Conservation (phyloP, 2,797 vertebrate species). For the Odontamblyopus lacepedii region DNA sequence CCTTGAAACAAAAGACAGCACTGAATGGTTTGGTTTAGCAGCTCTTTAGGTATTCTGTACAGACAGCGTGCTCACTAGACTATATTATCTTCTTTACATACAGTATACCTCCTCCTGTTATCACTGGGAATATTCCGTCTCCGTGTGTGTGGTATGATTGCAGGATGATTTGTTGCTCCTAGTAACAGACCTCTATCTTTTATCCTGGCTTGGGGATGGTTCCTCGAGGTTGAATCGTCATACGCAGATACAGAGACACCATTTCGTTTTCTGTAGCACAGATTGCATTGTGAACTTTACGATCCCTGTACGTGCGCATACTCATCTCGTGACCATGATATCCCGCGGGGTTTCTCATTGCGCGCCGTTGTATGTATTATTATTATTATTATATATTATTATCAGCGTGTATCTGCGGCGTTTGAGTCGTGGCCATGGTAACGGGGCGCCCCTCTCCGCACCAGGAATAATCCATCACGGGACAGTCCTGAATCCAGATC, state of each 20-base stretch:
- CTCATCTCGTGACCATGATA: not conserved
- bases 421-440: constrained; percentile 2
- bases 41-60: not conserved
- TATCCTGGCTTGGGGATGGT: not conserved
- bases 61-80: no score
- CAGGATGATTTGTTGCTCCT: not conserved
- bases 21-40: not conserved
- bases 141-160: not conserved
- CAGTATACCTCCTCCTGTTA: no score
- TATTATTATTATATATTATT: not conserved
- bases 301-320: not conserved
- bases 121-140: not conserved
- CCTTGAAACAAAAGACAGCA: not conserved
- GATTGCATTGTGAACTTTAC: not conserved
- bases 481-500: constrained; percentile 8
- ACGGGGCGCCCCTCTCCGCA: not conserved
- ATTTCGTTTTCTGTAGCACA: not conserved
- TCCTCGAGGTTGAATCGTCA: not conserved
- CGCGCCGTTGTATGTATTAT: not conserved
- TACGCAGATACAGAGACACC: not conserved
- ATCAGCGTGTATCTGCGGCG: not conserved
- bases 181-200: not conserved
- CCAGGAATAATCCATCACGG: constrained; percentile 10
- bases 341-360: not conserved
- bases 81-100: not conserved